Conservation (phyloP, 2,797 vertebrate genomes). For the Ctenosaura bakeri region DNA sequence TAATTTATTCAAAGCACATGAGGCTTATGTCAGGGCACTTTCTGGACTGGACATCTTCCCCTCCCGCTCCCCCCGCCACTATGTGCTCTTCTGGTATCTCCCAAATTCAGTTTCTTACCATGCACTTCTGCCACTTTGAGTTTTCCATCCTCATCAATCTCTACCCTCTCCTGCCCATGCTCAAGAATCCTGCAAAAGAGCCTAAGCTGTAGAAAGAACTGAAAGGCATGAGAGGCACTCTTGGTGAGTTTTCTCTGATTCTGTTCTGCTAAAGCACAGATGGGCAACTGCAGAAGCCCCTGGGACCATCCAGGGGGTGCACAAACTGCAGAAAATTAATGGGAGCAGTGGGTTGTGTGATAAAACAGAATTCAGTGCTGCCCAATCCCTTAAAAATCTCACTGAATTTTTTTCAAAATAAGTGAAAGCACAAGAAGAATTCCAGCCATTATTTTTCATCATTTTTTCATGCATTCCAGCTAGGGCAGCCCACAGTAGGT, state of each 20-base stretch:
- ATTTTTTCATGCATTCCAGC: too few relatives aligned
- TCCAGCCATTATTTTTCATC: too few relatives aligned
- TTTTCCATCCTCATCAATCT: constrained; percentile 91
- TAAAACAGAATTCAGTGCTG: too few relatives aligned
- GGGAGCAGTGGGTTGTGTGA: too few relatives aligned
- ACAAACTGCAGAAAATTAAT: too few relatives aligned
- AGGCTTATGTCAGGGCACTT: neutral
- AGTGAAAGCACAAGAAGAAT: too few relatives aligned
- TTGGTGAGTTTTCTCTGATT: neutral
- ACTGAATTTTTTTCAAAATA: too few relatives aligned
- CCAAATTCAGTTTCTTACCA: constrained; percentile 78
- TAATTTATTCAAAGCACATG: neutral
- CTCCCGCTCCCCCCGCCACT: too few relatives aligned
- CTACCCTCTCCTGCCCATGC: constrained; percentile 89
- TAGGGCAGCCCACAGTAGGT: too few relatives aligned
- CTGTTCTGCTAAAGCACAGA: neutral
- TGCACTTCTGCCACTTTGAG: constrained; percentile 88
- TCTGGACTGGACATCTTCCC: neutral
- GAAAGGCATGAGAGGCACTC: neutral
- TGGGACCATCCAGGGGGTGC: too few relatives aligned
- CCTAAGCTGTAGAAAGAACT: neutral
- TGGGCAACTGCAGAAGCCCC: too few relatives aligned
- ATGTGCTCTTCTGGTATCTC: neutral
- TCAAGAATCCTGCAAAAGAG: constrained; percentile 84
- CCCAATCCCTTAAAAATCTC: too few relatives aligned